These are phyloP conservation scores for Notolepis coatsorum DNA, from an alignment of 2,797 vertebrate genomes.

Conservation along the genomic window DNA sequence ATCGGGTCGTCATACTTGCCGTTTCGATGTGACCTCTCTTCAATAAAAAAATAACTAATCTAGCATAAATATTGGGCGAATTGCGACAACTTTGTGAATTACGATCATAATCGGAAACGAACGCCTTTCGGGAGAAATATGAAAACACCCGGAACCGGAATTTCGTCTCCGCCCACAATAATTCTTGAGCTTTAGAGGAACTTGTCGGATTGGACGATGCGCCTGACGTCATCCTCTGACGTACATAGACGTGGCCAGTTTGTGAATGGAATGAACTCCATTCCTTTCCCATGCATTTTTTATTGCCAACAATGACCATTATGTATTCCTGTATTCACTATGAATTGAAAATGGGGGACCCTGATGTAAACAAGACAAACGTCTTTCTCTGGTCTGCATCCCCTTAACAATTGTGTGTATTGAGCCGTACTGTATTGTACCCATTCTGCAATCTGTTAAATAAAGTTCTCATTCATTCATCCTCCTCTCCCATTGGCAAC, in stretches of 20 bases:
- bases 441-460: too few species aligned
- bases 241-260: not conserved
- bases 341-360: too few species aligned
- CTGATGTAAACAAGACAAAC: too few species aligned
- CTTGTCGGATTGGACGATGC: constrained; percentile 55
- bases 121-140: constrained; percentile 51
- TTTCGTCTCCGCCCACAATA: constrained; percentile 70
- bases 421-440: too few species aligned
- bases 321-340: too few species aligned
- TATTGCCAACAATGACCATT: not conserved
- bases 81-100: constrained; percentile 50
- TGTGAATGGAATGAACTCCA: constrained; percentile 13
- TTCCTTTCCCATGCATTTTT: constrained; percentile 1
- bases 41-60: constrained; percentile 18
- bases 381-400: too few species aligned
- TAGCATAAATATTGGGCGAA: constrained; percentile 42
- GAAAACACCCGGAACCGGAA: constrained; percentile 84
- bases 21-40: too few species aligned
- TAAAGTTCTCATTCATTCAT: too few species aligned
- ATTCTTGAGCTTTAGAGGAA: constrained; percentile 50
- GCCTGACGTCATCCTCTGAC: constrained; percentile 43
- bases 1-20: constrained; percentile 91
- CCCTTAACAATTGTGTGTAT: too few species aligned
- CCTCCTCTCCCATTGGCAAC: not conserved
- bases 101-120: constrained; percentile 73